These are phyloP conservation scores for Nothocercus nigrocapillus DNA, from an alignment of 2,113 vertebrate species.

Conservation along the genomic window DNA sequence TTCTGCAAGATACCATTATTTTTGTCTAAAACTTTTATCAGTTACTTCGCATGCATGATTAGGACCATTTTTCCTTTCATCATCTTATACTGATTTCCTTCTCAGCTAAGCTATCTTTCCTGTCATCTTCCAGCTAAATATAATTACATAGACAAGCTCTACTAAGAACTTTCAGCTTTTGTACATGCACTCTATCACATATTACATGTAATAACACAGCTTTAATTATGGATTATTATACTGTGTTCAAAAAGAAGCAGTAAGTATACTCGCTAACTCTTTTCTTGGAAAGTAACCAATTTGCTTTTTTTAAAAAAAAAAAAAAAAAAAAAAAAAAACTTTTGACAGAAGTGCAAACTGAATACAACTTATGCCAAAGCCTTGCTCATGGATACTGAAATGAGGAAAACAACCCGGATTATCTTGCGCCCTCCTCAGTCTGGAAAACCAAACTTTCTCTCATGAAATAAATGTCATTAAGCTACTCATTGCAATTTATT, in stretches of 20 bases:
- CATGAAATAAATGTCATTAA: neutral
- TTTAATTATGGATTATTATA: neutral
- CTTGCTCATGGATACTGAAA: neutral
- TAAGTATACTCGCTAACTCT: neutral
- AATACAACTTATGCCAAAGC: neutral
- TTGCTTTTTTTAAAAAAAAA: too few species aligned
- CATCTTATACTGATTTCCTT: neutral
- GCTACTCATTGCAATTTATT: neutral
- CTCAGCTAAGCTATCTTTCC: neutral
- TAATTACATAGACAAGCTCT: neutral
- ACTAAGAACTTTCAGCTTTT: neutral
- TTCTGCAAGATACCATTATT: neutral
- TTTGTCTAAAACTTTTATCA: neutral
- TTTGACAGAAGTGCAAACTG: neutral
- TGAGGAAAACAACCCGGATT: neutral
- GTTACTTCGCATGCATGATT: neutral
- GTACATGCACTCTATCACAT: neutral
- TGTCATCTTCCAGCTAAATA: neutral
- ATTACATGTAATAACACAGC: neutral
- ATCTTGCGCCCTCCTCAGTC: neutral
- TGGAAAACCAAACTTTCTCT: neutral
- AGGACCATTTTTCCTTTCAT: neutral
- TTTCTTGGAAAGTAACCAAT: neutral
- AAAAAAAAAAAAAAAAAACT: too few species aligned
- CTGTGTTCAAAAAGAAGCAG: neutral